Evolutionary conservation across 2,888 invertebrate genomes (phyloP).

Genomic region (Strigamia maritima): DNA sequence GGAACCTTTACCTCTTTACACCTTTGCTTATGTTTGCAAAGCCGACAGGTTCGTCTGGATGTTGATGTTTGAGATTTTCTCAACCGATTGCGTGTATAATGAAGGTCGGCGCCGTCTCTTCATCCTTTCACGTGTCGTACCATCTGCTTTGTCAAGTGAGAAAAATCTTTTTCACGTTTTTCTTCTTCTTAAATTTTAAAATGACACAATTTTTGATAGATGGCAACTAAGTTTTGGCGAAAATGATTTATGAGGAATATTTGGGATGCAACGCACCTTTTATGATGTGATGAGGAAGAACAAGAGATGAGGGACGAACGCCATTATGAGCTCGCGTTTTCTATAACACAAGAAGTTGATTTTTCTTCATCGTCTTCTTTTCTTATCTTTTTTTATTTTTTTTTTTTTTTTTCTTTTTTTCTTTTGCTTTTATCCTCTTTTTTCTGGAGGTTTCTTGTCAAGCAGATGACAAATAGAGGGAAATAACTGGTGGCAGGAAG

Average conservation of each 20-base stretch:
- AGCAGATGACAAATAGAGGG: constrained; percentile 22
- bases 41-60: neutral
- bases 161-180: neutral
- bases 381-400: neutral
- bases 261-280: constrained; percentile 20
- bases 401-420: neutral
- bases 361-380: constrained; percentile 6
- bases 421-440: neutral
- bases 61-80: constrained; percentile 21
- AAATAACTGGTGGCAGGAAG: constrained; percentile 32
- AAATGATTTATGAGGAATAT: constrained; percentile 30
- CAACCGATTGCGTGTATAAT: neutral
- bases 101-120: constrained; percentile 3
- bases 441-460: constrained; percentile 25
- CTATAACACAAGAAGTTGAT: constrained; percentile 28
- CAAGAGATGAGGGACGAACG: constrained; percentile 23
- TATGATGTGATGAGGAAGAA: constrained; percentile 25
- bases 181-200: neutral
- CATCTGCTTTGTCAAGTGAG: neutral
- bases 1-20: constrained; percentile 27
- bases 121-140: neutral
- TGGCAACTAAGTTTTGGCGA: constrained; percentile 16
- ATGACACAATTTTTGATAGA: constrained; percentile 34
- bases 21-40: neutral
- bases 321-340: constrained; percentile 27